Base-by-base conservation (phyloP, 2,888 invertebrate species). In the Serrognathus titanus region DNA sequence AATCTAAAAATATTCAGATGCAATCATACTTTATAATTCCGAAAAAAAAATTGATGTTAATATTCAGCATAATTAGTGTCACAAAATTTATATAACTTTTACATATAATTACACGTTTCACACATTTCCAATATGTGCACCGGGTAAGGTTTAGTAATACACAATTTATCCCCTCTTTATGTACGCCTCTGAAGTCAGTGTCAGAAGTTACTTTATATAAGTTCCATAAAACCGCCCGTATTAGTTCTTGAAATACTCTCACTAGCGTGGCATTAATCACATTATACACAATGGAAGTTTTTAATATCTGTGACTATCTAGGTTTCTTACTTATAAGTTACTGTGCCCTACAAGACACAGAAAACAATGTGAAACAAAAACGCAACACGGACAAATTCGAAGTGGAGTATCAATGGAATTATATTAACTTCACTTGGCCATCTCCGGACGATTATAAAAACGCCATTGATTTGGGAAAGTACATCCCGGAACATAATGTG, bases 321-420 rank as follows among this genome's bases (percentile, higher is more conserved):
- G 68, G 69, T 37, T 65, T 69, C 48, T 50, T 68, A 8, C 63
- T 69, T 20, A 54, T 68, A 20, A 63, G 62, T 24, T 68, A 63
- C 46, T 69, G 69, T 51, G 64, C 57, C 9, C 54, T 53, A 6
- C 60, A 61, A 49, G 43, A 46, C 40, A 54, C 52, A 35, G 58
- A 49, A 4, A 55, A 58, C 13, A 62, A 55, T 43, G 58, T 35
- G 4, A 58, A 55, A 43, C 40, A 46, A 13, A 58, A 53, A 50
- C 46, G 61, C 36, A 59, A 61, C 13, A 62, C 59, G n/a, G 60
- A 62, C 43, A 59, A 84, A 69, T 87, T 87, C 72, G 79, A 83
- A 55, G 85, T 85, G 48, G 81, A 84, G 53, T 87, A 86, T 77
- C 85, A 87, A 76, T 89, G 89, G 89, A 83, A 82, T 70, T 81